Conservation (phyloP, 1,140 invertebrate species). For the Diabrotica undecimpunctata region DNA sequence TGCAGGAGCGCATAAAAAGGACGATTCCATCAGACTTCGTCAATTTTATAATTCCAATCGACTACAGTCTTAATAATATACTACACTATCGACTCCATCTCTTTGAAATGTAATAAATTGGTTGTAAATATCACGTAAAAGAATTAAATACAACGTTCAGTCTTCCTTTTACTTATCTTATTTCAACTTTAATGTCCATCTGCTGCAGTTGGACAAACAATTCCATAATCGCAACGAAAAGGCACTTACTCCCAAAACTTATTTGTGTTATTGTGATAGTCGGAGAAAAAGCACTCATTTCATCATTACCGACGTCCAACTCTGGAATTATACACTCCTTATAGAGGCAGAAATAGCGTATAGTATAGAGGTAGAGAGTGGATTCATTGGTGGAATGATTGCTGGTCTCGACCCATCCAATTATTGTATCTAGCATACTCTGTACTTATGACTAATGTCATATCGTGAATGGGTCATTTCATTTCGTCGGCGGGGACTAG, state of each 20-base stretch:
- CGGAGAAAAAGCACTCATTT: slow-evolving; percentile 42
- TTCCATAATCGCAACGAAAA: not conserved
- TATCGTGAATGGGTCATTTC: slow-evolving; percentile 27
- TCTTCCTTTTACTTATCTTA: slow-evolving; percentile 47
- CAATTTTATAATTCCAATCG: slow-evolving; percentile 33
- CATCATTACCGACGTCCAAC: slow-evolving; percentile 45
- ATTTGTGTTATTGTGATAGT: slow-evolving; percentile 33
- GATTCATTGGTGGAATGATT: slow-evolving; percentile 34
- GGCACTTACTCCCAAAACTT: not conserved
- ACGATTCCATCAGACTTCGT: not conserved
- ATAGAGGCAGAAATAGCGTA: slow-evolving; percentile 21
- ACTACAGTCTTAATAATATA: slow-evolving; percentile 35
- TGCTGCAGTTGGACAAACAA: slow-evolving; percentile 32
- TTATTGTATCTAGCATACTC: slow-evolving; percentile 28
- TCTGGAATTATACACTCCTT: slow-evolving; percentile 41
- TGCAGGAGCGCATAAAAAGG: slow-evolving; percentile 5
- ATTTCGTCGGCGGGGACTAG: not conserved
- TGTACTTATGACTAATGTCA: slow-evolving; percentile 25
- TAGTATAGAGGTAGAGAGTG: slow-evolving; percentile 4
- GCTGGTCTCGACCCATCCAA: slow-evolving; percentile 29
- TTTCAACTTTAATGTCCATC: slow-evolving; percentile 44
- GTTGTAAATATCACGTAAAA: slow-evolving; percentile 46
- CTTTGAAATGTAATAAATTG: slow-evolving; percentile 43
- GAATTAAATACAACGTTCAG: slow-evolving; percentile 47
- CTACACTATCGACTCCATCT: slow-evolving; percentile 24